Percentiles rank a stretch among this genome's conserved stretches.
These are phyloP conservation scores for Pristionchus maxplancki DNA, from an alignment of 2,888 invertebrate genomes.

Conservation along the genomic window DNA sequence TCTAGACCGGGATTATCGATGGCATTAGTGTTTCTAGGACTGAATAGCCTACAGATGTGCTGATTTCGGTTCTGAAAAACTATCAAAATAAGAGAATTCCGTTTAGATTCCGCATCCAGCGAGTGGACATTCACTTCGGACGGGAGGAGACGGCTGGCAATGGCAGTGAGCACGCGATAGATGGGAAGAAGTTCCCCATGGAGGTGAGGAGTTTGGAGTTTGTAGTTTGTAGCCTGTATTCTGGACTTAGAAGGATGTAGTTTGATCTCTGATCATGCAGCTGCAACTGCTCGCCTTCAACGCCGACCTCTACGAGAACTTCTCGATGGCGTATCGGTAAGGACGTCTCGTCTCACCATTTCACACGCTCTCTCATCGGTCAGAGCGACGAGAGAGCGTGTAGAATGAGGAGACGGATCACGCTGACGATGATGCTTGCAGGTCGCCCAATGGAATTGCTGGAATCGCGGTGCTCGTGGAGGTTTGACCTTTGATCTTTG, in stretches of 20 bases:
- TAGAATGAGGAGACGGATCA: too few relatives aligned
- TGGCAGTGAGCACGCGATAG: constrained; percentile 96
- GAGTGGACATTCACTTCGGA: constrained; percentile 85
- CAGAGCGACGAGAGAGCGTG: too few relatives aligned
- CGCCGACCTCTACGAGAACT: constrained; percentile 95
- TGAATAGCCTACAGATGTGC: too few relatives aligned
- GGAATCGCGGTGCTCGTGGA: constrained; percentile 93
- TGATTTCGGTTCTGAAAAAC: too few relatives aligned
- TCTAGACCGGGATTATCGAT: too few relatives aligned
- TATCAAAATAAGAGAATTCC: too few relatives aligned
- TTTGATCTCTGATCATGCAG: constrained; percentile 81
- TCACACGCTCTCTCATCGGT: too few relatives aligned
- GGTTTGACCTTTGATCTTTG: constrained; percentile 81
- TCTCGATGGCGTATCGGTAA: constrained; percentile 93
- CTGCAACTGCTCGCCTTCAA: constrained; percentile 98
- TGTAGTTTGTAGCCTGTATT: neutral
- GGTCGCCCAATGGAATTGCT: constrained; percentile 94
- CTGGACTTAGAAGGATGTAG: neutral
- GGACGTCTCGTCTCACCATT: too few relatives aligned
- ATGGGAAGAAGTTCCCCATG: constrained; percentile 94
- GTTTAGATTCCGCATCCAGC: constrained; percentile 61
- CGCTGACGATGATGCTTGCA: too few relatives aligned
- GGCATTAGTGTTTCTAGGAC: too few relatives aligned
- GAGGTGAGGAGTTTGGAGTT: constrained; percentile 84
- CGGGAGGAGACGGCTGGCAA: constrained; percentile 86